phyloP scores from a whole-genome alignment of 2,797 vertebrate species.

The Semaprochilodus insignis region DNA sequence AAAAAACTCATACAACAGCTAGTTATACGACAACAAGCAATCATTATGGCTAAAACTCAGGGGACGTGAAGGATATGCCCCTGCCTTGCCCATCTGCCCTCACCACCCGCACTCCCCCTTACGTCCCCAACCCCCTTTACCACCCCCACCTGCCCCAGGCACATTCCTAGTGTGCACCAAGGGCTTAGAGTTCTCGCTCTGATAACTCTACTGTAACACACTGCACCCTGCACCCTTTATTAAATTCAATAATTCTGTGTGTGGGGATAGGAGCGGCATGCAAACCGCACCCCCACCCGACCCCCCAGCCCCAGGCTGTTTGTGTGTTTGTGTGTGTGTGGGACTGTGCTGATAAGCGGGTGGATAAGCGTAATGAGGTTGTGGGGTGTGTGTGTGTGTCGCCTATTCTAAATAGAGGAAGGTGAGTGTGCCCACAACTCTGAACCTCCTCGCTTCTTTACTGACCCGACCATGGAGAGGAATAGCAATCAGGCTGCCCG shows the following conservation, averaged over 20 bases:
- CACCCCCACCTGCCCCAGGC: no score
- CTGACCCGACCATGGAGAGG: slow-evolving; percentile 63
- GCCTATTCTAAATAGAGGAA: slow-evolving; percentile 72
- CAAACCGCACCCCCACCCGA: no score
- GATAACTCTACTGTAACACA: slow-evolving; percentile 64
- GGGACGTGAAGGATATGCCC: no score
- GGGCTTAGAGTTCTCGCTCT: not conserved
- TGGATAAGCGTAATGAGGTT: slow-evolving; percentile 77
- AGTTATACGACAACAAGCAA: no score
- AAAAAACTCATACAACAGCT: no score
- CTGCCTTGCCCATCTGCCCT: no score
- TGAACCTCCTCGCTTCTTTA: slow-evolving; percentile 74
- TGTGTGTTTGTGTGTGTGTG: slow-evolving; percentile 60
- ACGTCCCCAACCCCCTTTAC: no score
- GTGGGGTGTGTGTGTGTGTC: slow-evolving; percentile 57
- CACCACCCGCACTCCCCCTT: no score
- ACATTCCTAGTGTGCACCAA: not conserved
- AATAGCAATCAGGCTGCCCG: slow-evolving; percentile 71
- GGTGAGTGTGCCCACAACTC: slow-evolving; percentile 65
- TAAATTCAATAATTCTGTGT: slow-evolving; percentile 60
- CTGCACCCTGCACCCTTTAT: slow-evolving; percentile 60
- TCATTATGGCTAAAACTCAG: no score
- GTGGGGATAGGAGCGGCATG: slow-evolving; percentile 27
- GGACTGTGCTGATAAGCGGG: slow-evolving; percentile 69
- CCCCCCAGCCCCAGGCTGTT: not conserved